Conservation (phyloP, 1,140 invertebrate genomes). For the Heliothis virescens region DNA sequence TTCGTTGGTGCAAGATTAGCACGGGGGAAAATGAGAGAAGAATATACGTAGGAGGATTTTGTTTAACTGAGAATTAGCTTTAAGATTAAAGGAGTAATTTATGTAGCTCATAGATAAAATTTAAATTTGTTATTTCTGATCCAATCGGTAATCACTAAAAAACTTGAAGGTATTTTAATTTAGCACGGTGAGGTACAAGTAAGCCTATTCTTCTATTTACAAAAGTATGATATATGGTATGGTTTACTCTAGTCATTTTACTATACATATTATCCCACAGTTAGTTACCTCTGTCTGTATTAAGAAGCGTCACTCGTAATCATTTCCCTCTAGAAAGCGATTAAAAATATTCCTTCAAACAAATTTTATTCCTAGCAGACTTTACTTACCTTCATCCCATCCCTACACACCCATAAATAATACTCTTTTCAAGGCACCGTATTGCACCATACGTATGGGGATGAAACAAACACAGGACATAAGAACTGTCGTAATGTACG, state of each 20-base stretch:
- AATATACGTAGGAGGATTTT: neutral
- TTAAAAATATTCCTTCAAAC: too few relatives aligned
- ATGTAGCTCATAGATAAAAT: neutral
- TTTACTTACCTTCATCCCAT: constrained; percentile 7
- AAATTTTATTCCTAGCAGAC: neutral
- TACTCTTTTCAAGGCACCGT: constrained; percentile 81
- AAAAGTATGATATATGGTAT: too few relatives aligned
- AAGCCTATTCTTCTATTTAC: too few relatives aligned
- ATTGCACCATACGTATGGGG: constrained; percentile 69
- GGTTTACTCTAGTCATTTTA: too few relatives aligned
- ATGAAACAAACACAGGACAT: constrained; percentile 73
- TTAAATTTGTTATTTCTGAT: neutral
- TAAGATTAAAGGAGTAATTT: too few relatives aligned
- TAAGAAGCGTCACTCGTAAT: too few relatives aligned
- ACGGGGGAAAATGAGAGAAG: neutral
- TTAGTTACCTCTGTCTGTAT: too few relatives aligned
- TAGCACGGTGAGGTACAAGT: too few relatives aligned
- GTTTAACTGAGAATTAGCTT: too few relatives aligned
- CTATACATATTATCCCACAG: too few relatives aligned
- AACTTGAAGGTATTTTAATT: too few relatives aligned
- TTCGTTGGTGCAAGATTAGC: neutral
- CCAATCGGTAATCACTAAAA: neutral
- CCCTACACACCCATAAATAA: constrained; percentile 76
- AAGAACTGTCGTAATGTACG: constrained; percentile 60
- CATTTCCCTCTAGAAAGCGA: too few relatives aligned